Percentiles rank a stretch among this genome's conserved stretches.
Conservation (phyloP, 2,888 invertebrate species). For the Apodemia hepburni region DNA sequence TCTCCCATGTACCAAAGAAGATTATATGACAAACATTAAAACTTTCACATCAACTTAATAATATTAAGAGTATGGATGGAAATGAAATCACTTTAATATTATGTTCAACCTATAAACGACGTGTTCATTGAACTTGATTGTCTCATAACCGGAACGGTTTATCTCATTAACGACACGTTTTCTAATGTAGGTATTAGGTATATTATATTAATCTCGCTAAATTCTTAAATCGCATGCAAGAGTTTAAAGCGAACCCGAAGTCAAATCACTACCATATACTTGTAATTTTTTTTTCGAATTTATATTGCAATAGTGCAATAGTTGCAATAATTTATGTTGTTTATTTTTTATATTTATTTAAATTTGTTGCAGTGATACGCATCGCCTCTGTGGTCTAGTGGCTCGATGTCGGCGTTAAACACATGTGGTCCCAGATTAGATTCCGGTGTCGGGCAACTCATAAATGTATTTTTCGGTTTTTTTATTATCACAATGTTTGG, state of each 20-base stretch:
- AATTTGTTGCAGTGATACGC: too few species aligned
- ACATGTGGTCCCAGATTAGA: too few species aligned
- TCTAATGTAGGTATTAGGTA: constrained; percentile 2
- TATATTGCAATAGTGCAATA: too few species aligned
- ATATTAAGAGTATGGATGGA: constrained; percentile 7
- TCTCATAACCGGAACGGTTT: constrained; percentile 9
- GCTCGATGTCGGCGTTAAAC: too few species aligned
- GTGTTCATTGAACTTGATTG: constrained; percentile 14
- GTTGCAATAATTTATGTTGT: too few species aligned
- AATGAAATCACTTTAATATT: constrained; percentile 9
- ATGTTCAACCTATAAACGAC: constrained; percentile 9
- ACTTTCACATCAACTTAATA: constrained; percentile 11
- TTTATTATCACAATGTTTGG: too few species aligned
- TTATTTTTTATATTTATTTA: too few species aligned
- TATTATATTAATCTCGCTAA: not conserved
- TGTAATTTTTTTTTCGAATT: too few species aligned
- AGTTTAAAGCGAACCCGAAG: not conserved
- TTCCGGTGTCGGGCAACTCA: too few species aligned
- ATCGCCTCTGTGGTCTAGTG: too few species aligned
- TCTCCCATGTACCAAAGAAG: not conserved
- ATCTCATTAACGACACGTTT: constrained; percentile 10
- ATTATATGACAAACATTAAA: not conserved
- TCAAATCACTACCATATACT: too few species aligned
- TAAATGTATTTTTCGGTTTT: too few species aligned
- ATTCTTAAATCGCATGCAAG: not conserved